Evolutionary conservation across 53 echinoderm and acorn worm species (phyloP), one percentile per base, ranked within the genome.

Genomic region (Mesocentrotus franciscanus): DNA sequence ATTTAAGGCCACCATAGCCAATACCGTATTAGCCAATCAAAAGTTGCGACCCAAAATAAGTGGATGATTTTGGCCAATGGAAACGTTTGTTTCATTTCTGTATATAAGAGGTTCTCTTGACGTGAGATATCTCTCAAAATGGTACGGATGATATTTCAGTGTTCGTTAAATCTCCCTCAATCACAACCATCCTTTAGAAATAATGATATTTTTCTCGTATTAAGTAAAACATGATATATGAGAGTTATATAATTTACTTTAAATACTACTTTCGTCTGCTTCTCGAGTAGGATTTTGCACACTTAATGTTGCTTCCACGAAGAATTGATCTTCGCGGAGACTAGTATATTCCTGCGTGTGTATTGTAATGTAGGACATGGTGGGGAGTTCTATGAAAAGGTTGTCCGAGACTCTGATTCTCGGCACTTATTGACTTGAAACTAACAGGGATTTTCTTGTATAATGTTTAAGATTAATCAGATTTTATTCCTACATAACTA

Each of bases 111-210:
- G 24, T 78, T 32, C 91, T 91, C 62, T 91, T 91, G 60, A 60
- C 91, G 91, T 91, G 91, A 91, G 91, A 91, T 35, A 34, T n/a
- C 62, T 91, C 60, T 91, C 91, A 91, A 91, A 91, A 91, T 91
- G 91, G 91, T 91, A 91, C 36, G 91, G 87, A 9, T 14, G n/a
- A 22, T 36, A 22, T 56, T 9, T 83, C 57, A 87, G 24, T 87
- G 29, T 10, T 34, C 9, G 4, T 34, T 34, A 78, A 78, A 78
- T 78, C 78, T 78, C 78, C 34, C 15, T 78, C 78, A 78, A 78
- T 78, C 78, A 15, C 34, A 78, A 33, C 15, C 78, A 78, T 78
- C 78, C 34, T 26, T 10, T 9, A n/a, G 10, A n/a, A 27, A 72
- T n/a, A n/a, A 29, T 26, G 18, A 27, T 9, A 72, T 72, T 29